Base-by-base conservation (phyloP, 1,140 invertebrate species). In the Penaeus japonicus region DNA sequence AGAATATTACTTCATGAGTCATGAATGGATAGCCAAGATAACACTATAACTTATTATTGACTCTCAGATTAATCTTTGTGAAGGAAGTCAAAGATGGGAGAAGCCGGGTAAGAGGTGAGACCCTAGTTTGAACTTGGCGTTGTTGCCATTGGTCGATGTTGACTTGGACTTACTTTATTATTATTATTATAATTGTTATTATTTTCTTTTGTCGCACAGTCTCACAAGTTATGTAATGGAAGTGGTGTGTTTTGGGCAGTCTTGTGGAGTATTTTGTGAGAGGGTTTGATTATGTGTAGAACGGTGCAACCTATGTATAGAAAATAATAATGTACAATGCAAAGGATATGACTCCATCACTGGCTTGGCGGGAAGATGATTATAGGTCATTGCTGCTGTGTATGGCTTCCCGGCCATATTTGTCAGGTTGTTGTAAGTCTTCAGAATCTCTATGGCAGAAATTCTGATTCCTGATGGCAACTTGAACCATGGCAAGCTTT, bases 241-340 rank as follows among this genome's bases (percentile, higher is more conserved):
- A 86, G 85, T 86, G 85, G 77, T 86, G 85, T 86, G 78, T 86
- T 32, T 83, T 86, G 85, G 85, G 85, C 85, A 86, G 85, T 86
- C 65, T 89, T 83, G 75, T 85, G 79, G 77, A 77, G 84, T 78
- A 86, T 82, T 73, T 59, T 80, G 47, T 57, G 24, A 32, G 62
- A 80, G 78, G 81, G 77, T 57, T 73, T 85, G 82, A 55, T 78
- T 87, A 81, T 86, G 84, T 86, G 82, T 89, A 86, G 75, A 77
- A 62, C 86, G 54, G 77, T 86, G 75, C 82, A 84, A 84, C 59
- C 81, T 79, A 78, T 65, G 39, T 83, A 57, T 83, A 83, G 32
- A 83, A 59, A 79, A 47, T 47, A 39, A 79, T 79, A 79, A 39
- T 39, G n/a, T 39, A 39, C 35, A 30, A 78, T 47, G 35, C 35